These are phyloP conservation scores for Dromas ardeola DNA, from an alignment of 2,113 vertebrate genomes.

Conservation along the genomic window DNA sequence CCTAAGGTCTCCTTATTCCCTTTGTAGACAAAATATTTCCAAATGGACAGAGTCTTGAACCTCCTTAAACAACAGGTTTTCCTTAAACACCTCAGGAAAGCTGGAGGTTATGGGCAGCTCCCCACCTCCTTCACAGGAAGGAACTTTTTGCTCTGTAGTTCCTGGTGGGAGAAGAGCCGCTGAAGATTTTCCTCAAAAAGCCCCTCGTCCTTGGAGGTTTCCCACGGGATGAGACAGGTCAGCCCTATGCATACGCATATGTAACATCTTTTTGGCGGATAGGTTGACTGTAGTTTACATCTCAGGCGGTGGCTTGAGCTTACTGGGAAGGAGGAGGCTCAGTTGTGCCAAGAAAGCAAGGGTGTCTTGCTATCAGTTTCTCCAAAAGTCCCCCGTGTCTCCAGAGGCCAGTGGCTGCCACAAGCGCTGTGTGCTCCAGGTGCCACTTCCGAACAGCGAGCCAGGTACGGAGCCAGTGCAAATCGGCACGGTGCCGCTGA, in stretches of 20 bases:
- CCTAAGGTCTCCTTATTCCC: neutral
- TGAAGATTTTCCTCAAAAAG: neutral
- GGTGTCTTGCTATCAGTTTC: neutral
- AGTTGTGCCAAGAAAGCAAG: neutral
- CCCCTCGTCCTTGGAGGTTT: neutral
- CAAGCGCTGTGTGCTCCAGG: neutral
- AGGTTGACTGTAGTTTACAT: neutral
- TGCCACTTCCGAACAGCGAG: accelerated
- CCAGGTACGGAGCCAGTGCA: accelerated
- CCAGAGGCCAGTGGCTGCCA: neutral
- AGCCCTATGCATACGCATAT: neutral
- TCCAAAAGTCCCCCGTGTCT: accelerated
- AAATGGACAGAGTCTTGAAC: neutral
- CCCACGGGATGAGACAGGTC: neutral
- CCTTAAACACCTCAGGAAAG: neutral
- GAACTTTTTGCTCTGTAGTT: neutral
- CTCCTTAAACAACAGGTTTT: neutral
- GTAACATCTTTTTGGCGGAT: neutral
- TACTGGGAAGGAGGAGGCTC: neutral
- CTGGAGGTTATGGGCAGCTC: neutral
- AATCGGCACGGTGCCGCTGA: accelerated
- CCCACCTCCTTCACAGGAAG: neutral
- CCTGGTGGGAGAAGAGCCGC: accelerated
- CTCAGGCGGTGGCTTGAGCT: neutral
- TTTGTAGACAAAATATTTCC: neutral